Evolutionary conservation across 1,140 invertebrate genomes (phyloP).

Genomic region (Pseudachorutes palmiensis): DNA sequence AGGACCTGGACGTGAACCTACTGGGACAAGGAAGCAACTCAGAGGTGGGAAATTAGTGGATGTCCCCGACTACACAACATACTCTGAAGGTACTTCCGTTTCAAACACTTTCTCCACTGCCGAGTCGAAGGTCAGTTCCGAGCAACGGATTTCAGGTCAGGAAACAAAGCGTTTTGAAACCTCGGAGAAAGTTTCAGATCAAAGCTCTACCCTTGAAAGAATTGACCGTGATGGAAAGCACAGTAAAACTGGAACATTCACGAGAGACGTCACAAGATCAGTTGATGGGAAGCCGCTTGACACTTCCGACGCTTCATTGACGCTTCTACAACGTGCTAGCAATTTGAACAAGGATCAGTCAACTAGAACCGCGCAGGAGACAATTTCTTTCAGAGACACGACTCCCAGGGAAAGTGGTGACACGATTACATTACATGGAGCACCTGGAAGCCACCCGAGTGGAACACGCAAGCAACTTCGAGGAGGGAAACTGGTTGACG

Average conservation of each 20-base stretch:
- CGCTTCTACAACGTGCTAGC: no score
- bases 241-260: not conserved
- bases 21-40: constrained; percentile 10
- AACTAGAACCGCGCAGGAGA: no score
- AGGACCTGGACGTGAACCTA: no score
- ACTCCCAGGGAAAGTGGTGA: not conserved
- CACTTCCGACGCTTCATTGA: no score
- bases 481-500: constrained; percentile 29
- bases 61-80: not conserved
- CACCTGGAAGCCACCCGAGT: not conserved
- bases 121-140: not conserved
- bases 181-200: not conserved
- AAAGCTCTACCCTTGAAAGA: not conserved
- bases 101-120: not conserved
- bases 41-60: constrained; percentile 30
- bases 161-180: not conserved
- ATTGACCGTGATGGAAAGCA: no score
- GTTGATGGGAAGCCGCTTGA: not conserved
- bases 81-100: not conserved
- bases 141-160: not conserved
- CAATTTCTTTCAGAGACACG: not conserved
- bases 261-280: not conserved
- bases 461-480: constrained; percentile 13
- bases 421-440: not conserved
- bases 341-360: no score